Base-by-base conservation (phyloP, 2,888 invertebrate genomes). In the Bugula neritina region DNA sequence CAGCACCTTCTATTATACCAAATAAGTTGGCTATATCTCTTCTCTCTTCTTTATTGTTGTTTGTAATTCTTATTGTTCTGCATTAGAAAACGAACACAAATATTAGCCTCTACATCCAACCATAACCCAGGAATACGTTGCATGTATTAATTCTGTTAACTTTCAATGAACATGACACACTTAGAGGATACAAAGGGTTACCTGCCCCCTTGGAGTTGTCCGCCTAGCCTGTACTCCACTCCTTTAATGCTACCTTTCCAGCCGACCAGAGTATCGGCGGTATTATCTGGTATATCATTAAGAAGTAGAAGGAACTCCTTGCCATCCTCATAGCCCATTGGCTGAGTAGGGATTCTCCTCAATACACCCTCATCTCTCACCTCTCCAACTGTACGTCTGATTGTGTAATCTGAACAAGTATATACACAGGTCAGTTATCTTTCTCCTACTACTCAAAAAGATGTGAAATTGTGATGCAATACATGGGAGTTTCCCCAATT, bases 271-370 rank as follows among this genome's bases (percentile, higher is more conserved):
- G 17, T 17, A 2, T 35, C 54, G 2, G 10, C 54, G 43, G 5
- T 43, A 69, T 21, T 23, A 10, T 10, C 70, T 27, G 21, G 27
- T 17, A n/a, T 25, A 43, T 31, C 52, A 3, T 25, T 5, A 5
- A 70, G 70, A 3, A 29, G 27, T 10, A 70, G 74, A 58, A 84
- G 74, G 21, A 84, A 69, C 2, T 76, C 52, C 27, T 74, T 73
- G 21, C 85, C 86, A 71, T 85, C 85, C 5, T 78, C 76, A 73
- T 84, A 85, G 29, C 84, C 80, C 69, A 86, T 79, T 0, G 86
- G 85, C 70, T 84, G 80, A 5, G 79, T 82, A 0, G 85, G 85
- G 35, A 86, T 85, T 10, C 76, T 78, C 0, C 86, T 85, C 57
- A 84, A 72, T 34, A 72, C 73, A 2, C 77, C 77, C 35, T 81